Evolutionary conservation across 2,113 vertebrate genomes (phyloP).

Genomic region (Vicugna pacos): DNA sequence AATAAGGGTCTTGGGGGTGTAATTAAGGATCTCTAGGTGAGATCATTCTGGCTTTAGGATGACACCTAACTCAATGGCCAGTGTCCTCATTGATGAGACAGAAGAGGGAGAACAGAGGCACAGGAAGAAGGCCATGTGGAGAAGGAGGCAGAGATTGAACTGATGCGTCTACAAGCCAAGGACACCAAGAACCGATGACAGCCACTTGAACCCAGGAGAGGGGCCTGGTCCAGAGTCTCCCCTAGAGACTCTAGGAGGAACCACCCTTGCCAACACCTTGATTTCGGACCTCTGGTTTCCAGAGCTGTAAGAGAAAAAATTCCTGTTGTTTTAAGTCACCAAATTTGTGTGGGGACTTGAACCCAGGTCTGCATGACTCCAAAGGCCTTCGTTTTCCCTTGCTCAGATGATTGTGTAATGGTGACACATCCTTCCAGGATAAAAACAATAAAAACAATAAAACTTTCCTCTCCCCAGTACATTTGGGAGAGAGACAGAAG

Average conservation of each 20-base stretch:
- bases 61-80: background rate
- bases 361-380: background rate
- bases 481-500: background rate
- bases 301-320: background rate
- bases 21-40: background rate
- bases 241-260: background rate
- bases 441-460: background rate
- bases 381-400: background rate
- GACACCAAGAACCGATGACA: accelerated
- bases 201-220: background rate
- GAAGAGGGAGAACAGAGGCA: background rate
- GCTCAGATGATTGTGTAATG: too few species aligned
- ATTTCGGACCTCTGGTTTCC: background rate
- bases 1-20: background rate
- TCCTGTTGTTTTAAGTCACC: background rate
- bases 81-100: background rate
- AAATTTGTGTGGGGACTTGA: background rate
- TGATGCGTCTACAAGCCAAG: accelerated
- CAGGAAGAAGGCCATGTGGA: background rate
- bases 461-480: background rate
- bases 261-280: background rate
- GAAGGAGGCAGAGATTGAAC: background rate
- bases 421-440: background rate
- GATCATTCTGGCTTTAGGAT: background rate
- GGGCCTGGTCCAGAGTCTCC: too few species aligned